phyloP scores from a whole-genome alignment of 2,113 vertebrate genomes.

The Amphilophus citrinellus region DNA sequence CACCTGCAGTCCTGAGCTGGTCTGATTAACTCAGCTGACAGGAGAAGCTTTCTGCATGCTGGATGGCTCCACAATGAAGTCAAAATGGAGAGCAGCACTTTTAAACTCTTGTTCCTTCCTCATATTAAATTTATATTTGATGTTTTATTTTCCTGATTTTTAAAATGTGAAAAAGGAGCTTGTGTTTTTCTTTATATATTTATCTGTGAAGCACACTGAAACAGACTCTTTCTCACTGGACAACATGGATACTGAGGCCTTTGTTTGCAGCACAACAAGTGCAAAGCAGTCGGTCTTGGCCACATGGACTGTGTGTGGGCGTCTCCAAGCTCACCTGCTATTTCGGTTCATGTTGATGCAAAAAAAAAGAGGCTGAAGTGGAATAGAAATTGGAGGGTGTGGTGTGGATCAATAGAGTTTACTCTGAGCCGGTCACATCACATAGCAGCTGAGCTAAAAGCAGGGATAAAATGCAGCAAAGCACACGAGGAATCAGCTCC shows the following conservation, averaged over 20 bases:
- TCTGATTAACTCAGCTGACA: not conserved
- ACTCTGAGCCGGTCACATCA: not conserved
- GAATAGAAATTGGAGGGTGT: not conserved
- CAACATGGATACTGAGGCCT: conserved; percentile 4
- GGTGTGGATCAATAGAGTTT: conserved; percentile 4
- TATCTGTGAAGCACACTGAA: not conserved
- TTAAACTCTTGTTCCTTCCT: not conserved
- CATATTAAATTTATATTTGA: not conserved
- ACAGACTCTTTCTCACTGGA: not conserved
- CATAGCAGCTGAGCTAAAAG: not conserved
- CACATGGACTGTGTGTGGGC: not conserved
- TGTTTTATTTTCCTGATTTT: not conserved
- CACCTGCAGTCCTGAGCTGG: conserved; percentile 31
- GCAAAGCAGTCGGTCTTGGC: conserved; percentile 4
- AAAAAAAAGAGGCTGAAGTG: not conserved
- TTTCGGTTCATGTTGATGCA: conserved; percentile 10
- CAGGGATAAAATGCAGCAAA: not conserved
- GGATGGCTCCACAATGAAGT: not conserved
- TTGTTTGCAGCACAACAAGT: not conserved
- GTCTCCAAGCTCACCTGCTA: conserved; percentile 9
- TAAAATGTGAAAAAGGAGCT: not conserved
- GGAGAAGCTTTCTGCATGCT: not conserved
- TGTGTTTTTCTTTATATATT: not conserved
- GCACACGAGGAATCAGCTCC: not conserved
- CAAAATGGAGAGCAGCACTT: not conserved